Conservation (phyloP, 2,113 vertebrate species). For the Anhinga rufa region DNA sequence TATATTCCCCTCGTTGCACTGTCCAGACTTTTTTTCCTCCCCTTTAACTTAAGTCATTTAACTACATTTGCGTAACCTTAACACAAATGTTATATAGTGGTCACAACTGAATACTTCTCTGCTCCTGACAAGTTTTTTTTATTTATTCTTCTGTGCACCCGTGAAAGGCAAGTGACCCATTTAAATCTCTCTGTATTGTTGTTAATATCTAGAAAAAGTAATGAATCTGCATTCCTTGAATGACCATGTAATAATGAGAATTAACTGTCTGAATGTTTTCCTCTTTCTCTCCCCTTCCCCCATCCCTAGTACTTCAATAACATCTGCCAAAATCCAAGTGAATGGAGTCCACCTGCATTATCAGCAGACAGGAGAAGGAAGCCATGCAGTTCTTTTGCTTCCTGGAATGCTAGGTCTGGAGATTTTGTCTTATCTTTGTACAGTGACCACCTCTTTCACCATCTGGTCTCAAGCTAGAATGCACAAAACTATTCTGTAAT, state of each 20-base stretch:
- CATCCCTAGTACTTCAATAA: slow-evolving; percentile 69
- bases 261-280: neutral
- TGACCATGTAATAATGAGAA: neutral
- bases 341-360: slow-evolving; percentile 87
- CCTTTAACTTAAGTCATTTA: neutral
- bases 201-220: neutral
- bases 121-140: neutral
- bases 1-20: neutral
- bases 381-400: slow-evolving; percentile 82
- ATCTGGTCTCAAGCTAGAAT: neutral
- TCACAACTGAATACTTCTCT: neutral
- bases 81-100: neutral
- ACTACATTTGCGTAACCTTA: neutral
- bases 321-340: slow-evolving; percentile 74
- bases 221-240: neutral
- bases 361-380: slow-evolving; percentile 79
- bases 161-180: neutral
- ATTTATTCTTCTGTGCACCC: neutral
- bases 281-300: neutral
- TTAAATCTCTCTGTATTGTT: neutral
- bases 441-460: neutral
- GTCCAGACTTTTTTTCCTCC: neutral
- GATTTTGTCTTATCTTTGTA: neutral
- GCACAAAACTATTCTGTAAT: neutral
- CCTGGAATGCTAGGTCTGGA: slow-evolving; percentile 89